A percentile compares a stretch with the other conserved stretches of the same genome.
These are phyloP conservation scores for Dreissena rostriformis DNA, from an alignment of 1,140 invertebrate species.

Conservation along the genomic window DNA sequence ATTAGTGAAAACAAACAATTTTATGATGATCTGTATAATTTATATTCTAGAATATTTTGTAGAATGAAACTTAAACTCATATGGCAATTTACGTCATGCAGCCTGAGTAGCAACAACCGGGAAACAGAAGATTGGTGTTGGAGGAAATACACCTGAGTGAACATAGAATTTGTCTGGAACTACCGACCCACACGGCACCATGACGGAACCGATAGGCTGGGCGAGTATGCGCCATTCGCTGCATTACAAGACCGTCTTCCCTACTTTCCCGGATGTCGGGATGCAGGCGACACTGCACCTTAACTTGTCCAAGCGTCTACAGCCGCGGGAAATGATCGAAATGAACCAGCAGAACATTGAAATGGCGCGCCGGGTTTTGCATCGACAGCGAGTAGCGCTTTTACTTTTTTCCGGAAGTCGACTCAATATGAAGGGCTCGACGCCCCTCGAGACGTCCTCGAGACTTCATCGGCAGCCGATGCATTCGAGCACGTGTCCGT, in stretches of 20 bases:
- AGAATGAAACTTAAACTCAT: no score
- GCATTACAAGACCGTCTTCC: slow-evolving; percentile 52
- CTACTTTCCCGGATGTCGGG: slow-evolving; percentile 31
- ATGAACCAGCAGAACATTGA: slow-evolving; percentile 45
- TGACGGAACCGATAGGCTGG: slow-evolving; percentile 53
- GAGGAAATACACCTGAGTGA: background rate
- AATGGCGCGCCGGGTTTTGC: slow-evolving; percentile 45
- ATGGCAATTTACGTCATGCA: no score
- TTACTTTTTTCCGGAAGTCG: slow-evolving; percentile 40
- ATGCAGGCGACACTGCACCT: slow-evolving; percentile 34
- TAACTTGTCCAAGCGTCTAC: slow-evolving; percentile 35
- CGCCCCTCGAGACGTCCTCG: slow-evolving; percentile 26
- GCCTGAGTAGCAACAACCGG: no score
- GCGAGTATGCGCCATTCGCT: slow-evolving; percentile 37
- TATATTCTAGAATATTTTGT: no score
- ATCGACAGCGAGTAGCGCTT: slow-evolving; percentile 45
- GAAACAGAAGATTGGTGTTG: no score
- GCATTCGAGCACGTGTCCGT: slow-evolving; percentile 15
- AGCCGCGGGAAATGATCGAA: slow-evolving; percentile 34
- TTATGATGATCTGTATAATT: no score
- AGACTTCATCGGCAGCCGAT: slow-evolving; percentile 41
- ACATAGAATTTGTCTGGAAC: background rate
- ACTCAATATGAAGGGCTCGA: slow-evolving; percentile 41
- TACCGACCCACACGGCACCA: background rate
- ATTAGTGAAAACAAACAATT: no score